These are phyloP conservation scores for Leiothrix lutea DNA, from an alignment of 2,113 vertebrate species.

Conservation along the genomic window DNA sequence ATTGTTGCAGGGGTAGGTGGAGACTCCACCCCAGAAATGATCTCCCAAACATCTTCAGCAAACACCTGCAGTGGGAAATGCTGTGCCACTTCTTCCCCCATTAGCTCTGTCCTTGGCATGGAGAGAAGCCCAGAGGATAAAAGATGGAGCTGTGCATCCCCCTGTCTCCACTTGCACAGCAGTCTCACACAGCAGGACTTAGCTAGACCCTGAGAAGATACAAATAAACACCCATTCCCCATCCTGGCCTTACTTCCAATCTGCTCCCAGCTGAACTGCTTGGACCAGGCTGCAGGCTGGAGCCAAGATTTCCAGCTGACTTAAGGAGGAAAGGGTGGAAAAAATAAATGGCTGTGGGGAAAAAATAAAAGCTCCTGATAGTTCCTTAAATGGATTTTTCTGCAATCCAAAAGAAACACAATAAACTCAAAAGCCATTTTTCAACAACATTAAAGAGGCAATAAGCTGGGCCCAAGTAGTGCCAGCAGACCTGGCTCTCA, in stretches of 20 bases:
- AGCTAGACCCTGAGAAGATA: not conserved
- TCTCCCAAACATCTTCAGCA: not conserved
- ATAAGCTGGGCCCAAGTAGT: not conserved
- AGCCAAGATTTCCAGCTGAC: not conserved
- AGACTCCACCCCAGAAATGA: not conserved
- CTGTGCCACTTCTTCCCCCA: not conserved
- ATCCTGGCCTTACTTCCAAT: not conserved
- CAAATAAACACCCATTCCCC: not conserved
- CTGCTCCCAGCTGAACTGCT: not conserved
- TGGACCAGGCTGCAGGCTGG: not conserved
- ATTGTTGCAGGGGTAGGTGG: not conserved
- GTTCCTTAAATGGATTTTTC: not conserved
- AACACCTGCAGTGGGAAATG: rapidly evolving
- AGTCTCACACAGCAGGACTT: not conserved
- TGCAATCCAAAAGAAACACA: not conserved
- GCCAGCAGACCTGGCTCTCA: not conserved
- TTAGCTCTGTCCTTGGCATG: not conserved
- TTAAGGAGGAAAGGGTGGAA: not conserved
- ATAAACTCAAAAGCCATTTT: not conserved
- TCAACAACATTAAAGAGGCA: not conserved
- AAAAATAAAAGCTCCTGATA: not conserved
- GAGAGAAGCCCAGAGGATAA: not conserved
- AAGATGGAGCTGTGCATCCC: not conserved
- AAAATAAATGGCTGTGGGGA: not conserved
- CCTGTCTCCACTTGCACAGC: not conserved